phyloP scores from a whole-genome alignment of 92 coral and sea anemone species.

The Ricordea florida region DNA sequence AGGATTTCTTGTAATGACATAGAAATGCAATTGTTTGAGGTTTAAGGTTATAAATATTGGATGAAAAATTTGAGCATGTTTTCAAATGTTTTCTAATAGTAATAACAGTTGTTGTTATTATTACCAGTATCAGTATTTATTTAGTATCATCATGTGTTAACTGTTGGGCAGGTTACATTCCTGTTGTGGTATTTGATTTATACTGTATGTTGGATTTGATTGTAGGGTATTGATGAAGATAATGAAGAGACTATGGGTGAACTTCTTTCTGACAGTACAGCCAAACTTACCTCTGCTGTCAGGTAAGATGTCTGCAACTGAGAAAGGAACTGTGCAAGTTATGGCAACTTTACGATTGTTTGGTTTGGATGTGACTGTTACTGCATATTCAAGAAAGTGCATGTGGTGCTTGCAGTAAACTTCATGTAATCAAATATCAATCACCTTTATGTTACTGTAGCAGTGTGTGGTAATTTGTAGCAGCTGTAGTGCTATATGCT shows the following conservation, averaged over 20 bases:
- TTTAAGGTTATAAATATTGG: no score
- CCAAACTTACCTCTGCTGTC: constrained; percentile 96
- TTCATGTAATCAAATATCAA: not conserved
- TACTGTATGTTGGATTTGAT: not conserved
- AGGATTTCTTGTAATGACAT: not conserved
- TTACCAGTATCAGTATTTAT: no score
- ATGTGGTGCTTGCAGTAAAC: not conserved
- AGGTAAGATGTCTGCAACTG: constrained; percentile 46
- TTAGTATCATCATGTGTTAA: no score
- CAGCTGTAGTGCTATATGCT: no score
- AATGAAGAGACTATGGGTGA: constrained; percentile 88
- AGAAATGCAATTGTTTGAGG: not conserved
- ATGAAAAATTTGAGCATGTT: no score
- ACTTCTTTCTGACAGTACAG: constrained; percentile 82
- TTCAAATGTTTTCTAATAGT: no score
- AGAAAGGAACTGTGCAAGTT: not conserved
- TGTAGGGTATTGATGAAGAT: constrained; percentile 90
- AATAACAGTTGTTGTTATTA: no score
- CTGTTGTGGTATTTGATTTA: not conserved
- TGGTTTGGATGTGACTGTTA: not conserved
- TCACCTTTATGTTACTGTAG: no score
- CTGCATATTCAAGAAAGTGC: no score
- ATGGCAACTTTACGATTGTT: not conserved
- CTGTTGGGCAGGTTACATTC: no score
- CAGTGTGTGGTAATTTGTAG: no score